phyloP scores from a whole-genome alignment of 2,797 vertebrate genomes.

The Chromobotia macracanthus region DNA sequence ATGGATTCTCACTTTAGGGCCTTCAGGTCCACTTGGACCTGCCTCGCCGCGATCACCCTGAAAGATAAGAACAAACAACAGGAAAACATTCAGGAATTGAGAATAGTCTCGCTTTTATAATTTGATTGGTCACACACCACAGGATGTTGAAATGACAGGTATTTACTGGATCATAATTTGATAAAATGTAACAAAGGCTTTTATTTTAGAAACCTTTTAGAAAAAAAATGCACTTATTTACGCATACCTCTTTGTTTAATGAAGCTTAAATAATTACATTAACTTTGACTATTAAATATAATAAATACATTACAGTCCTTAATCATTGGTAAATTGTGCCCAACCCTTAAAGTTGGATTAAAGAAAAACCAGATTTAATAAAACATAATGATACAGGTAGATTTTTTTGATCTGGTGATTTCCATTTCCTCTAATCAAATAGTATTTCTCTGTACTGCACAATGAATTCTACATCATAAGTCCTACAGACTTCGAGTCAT shows the following conservation, averaged over 20 bases:
- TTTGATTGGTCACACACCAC: no score
- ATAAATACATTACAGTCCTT: neutral
- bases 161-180: no score
- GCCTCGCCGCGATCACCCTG: conserved; percentile 76
- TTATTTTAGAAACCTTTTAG: no score
- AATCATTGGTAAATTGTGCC: neutral
- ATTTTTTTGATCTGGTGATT: neutral
- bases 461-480: neutral
- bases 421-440: conserved; percentile 7
- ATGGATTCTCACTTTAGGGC: conserved; percentile 73
- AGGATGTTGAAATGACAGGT: no score
- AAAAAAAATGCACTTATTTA: no score
- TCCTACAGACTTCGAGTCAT: neutral
- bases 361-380: neutral
- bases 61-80: conserved; percentile 51
- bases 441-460: conserved; percentile 14
- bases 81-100: conserved; percentile 13
- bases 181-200: no score
- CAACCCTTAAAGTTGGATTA: neutral
- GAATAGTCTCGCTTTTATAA: no score
- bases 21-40: conserved; percentile 76
- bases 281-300: neutral
- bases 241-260: no score
- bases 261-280: no score
- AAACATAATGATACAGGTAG: neutral